Percentiles rank a stretch among this genome's conserved stretches.
phyloP scores from a whole-genome alignment of 2,113 vertebrate genomes.

The Lethenteron reissneri region DNA sequence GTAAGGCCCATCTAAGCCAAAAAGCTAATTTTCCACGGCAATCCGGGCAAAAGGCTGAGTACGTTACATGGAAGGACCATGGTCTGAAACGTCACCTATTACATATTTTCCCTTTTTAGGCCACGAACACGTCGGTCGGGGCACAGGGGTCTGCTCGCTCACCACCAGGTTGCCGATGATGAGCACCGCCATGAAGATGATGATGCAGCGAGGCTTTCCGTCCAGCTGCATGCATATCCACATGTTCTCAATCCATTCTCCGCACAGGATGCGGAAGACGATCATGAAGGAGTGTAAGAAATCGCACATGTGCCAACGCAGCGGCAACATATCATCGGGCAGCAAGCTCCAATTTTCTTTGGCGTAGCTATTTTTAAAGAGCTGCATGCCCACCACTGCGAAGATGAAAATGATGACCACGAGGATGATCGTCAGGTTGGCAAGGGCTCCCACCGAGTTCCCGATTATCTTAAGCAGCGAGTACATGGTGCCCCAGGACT shows the following conservation, averaged over 20 bases:
- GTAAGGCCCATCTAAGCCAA: too few relatives aligned
- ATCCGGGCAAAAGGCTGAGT: too few relatives aligned
- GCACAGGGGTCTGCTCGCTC: slow-evolving; percentile 12
- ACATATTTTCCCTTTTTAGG: too few relatives aligned
- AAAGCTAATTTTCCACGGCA: too few relatives aligned
- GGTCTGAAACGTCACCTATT: too few relatives aligned
- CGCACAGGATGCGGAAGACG: slow-evolving; percentile 34
- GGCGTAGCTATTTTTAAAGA: slow-evolving; percentile 16
- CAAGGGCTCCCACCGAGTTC: slow-evolving; percentile 22
- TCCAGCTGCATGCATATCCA: slow-evolving; percentile 29
- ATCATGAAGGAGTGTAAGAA: slow-evolving; percentile 30
- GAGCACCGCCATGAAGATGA: slow-evolving; percentile 24
- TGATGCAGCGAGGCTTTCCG: slow-evolving; percentile 14
- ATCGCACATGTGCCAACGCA: slow-evolving; percentile 33
- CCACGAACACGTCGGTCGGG: too few relatives aligned
- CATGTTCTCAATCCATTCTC: slow-evolving; percentile 39
- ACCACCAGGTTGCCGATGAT: slow-evolving; percentile 37
- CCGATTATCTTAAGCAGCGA: slow-evolving; percentile 32
- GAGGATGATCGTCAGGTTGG: slow-evolving; percentile 31
- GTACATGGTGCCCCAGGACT: slow-evolving; percentile 33
- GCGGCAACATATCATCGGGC: background rate
- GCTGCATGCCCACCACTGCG: slow-evolving; percentile 28
- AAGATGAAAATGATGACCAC: slow-evolving; percentile 32
- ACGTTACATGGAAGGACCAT: too few relatives aligned
- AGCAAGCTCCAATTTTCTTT: too few relatives aligned